Conservation (phyloP, 2,113 vertebrate species). For the Hippocampus abdominalis region DNA sequence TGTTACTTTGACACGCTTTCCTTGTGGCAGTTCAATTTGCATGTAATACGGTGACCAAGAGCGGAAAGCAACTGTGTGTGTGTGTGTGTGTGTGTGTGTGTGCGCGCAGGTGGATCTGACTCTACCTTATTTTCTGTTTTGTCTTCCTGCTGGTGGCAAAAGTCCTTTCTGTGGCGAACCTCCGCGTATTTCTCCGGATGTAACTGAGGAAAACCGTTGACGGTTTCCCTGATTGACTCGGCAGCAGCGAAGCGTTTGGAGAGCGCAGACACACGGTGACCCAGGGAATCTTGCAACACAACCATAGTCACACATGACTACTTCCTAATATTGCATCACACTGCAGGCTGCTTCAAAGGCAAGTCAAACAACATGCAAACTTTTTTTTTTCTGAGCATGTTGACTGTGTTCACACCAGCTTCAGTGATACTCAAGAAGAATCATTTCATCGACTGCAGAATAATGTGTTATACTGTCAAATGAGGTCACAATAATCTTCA, state of each 20-base stretch:
- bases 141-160: conserved; percentile 59
- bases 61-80: not conserved
- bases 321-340: not conserved
- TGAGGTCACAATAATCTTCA: not conserved
- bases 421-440: not conserved
- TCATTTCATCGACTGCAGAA: not conserved
- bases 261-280: conserved; percentile 72
- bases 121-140: conserved; percentile 69
- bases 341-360: not conserved
- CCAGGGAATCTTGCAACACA: conserved; percentile 69
- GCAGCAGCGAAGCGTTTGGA: conserved; percentile 69
- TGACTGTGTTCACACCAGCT: conserved; percentile 30
- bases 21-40: too few species aligned
- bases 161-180: conserved; percentile 69
- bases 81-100: too few species aligned
- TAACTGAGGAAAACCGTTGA: conserved; percentile 60
- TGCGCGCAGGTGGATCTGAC: not conserved
- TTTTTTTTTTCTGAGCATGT: not conserved
- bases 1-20: too few species aligned
- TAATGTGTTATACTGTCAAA: not conserved
- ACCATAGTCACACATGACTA: conserved; percentile 36
- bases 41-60: too few species aligned
- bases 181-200: conserved; percentile 70
- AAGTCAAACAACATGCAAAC: conserved; percentile 54
- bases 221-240: conserved; percentile 63